Evolutionary conservation across 2,797 vertebrate species (phyloP).

Genomic region (Ataeniobius toweri): DNA sequence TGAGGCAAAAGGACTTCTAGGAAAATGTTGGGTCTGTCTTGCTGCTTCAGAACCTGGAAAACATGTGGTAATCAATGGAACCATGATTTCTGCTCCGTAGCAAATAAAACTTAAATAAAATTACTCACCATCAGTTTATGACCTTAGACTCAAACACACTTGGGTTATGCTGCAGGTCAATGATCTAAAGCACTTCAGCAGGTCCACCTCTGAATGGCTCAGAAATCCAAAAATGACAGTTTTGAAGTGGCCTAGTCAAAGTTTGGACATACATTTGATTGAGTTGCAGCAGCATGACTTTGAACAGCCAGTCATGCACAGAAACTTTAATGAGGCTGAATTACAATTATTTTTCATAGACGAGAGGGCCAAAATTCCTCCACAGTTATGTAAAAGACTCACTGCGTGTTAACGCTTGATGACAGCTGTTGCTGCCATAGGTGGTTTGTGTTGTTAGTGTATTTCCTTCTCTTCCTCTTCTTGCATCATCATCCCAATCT

Average conservation of each 20-base stretch:
- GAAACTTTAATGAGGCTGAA: background rate
- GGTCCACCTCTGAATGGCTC: background rate
- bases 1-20: no score
- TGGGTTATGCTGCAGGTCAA: no score
- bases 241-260: background rate
- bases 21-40: no score
- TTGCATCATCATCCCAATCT: constrained; percentile 50
- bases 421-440: no score
- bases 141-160: no score
- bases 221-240: background rate
- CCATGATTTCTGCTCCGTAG: background rate
- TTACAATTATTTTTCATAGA: background rate
- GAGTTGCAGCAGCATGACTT: background rate
- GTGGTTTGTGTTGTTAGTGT: background rate
- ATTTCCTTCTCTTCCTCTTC: constrained; percentile 2
- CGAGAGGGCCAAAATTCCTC: no score
- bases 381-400: no score
- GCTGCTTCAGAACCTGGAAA: no score
- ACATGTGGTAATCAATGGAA: background rate
- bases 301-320: background rate
- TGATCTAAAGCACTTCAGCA: background rate
- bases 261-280: background rate
- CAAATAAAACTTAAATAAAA: no score
- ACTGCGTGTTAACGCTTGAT: no score
- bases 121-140: no score